phyloP scores from a whole-genome alignment of 2,797 vertebrate genomes.

The Hyperoplus lanceolatus region DNA sequence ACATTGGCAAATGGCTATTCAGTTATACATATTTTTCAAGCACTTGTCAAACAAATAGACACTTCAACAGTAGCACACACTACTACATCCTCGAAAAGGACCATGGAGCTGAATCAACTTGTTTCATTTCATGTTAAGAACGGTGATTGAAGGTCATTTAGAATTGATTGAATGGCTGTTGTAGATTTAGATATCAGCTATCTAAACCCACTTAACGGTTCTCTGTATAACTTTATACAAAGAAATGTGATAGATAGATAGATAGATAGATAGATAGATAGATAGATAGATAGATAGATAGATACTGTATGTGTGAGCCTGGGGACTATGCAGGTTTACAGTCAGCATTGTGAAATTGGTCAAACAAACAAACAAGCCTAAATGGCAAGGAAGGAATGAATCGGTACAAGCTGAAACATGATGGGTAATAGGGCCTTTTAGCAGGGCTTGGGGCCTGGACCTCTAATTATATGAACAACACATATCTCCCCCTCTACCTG shows the following conservation, averaged over 20 bases:
- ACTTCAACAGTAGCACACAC: neutral
- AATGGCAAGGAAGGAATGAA: conserved; percentile 12
- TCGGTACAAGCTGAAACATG: conserved; percentile 9
- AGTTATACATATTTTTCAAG: neutral
- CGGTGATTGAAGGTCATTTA: neutral
- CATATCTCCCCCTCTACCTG: neutral
- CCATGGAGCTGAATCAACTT: neutral
- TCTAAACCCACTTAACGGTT: no score
- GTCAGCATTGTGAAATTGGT: conserved; percentile 4
- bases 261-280: no score
- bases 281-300: no score
- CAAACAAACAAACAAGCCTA: conserved; percentile 26
- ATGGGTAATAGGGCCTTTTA: conserved; percentile 11
- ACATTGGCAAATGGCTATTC: no score
- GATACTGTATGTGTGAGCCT: no score
- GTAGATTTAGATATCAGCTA: neutral
- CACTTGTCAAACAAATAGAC: neutral
- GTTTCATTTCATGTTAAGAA: neutral
- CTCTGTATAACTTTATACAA: neutral
- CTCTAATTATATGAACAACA: conserved; percentile 45
- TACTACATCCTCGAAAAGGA: neutral
- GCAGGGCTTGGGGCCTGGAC: conserved; percentile 19
- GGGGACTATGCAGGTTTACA: neutral
- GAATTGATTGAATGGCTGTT: neutral
- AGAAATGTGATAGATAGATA: neutral